These are phyloP conservation scores for Limnephilus auricula DNA, from an alignment of 2,888 invertebrate species.

Conservation along the genomic window DNA sequence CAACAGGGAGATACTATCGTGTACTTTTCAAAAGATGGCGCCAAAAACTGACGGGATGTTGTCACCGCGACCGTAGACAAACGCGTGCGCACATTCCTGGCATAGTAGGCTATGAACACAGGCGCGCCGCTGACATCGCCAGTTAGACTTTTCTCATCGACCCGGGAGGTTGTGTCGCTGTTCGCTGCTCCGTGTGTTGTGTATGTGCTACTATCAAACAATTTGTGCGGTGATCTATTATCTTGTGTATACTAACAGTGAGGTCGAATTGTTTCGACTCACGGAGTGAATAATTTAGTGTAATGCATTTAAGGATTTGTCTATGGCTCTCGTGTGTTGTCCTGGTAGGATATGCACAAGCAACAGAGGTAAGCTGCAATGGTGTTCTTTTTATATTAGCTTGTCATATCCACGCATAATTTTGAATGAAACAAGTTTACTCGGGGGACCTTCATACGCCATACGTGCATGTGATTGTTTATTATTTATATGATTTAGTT, in stretches of 20 bases:
- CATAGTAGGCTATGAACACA: slow-evolving; percentile 56
- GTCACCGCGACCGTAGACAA: slow-evolving; percentile 31
- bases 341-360: slow-evolving; percentile 85
- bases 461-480: slow-evolving; percentile 31
- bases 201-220: slow-evolving; percentile 58
- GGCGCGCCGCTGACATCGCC: slow-evolving; percentile 58
- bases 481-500: slow-evolving; percentile 40
- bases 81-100: slow-evolving; percentile 59
- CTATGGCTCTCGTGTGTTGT: slow-evolving; percentile 85
- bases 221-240: slow-evolving; percentile 68
- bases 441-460: slow-evolving; percentile 9
- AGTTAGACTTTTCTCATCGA: slow-evolving; percentile 58
- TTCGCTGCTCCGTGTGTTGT: slow-evolving; percentile 53
- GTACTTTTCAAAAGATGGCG: slow-evolving; percentile 46
- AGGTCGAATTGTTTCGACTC: slow-evolving; percentile 69
- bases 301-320: slow-evolving; percentile 88
- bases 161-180: slow-evolving; percentile 58
- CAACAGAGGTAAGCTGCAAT: slow-evolving; percentile 83
- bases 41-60: slow-evolving; percentile 45
- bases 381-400: slow-evolving; percentile 43
- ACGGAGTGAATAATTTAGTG: slow-evolving; percentile 75
- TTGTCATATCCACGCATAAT: slow-evolving; percentile 50
- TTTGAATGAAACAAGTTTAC: slow-evolving; percentile 51
- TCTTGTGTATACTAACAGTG: slow-evolving; percentile 63
- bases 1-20: neutral